Percentiles rank a stretch among this genome's conserved stretches.
phyloP scores from a whole-genome alignment of 2,888 invertebrate species.

The Hirtodrosophila alboralis region DNA sequence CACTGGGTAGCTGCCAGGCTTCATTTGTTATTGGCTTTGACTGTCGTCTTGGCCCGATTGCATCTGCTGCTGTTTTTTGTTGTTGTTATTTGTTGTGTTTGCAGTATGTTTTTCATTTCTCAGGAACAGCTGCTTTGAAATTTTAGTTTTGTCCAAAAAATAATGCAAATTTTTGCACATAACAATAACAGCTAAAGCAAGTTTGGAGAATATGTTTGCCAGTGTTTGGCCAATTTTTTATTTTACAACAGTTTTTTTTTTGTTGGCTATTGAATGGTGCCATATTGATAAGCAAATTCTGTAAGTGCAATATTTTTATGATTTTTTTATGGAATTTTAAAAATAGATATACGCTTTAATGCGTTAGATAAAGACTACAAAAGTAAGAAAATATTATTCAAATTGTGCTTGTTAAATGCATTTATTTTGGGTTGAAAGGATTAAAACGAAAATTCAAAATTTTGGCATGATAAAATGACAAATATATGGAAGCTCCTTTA shows the following conservation, averaged over 20 bases:
- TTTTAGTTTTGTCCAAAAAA: slow-evolving; percentile 60
- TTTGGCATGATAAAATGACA: too few species aligned
- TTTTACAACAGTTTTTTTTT: slow-evolving; percentile 1
- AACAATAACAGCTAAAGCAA: slow-evolving; percentile 33
- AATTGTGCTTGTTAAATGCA: too few species aligned
- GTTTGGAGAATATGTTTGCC: neutral
- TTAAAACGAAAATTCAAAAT: too few species aligned
- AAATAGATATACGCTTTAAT: too few species aligned
- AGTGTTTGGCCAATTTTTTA: slow-evolving; percentile 16
- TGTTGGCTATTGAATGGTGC: slow-evolving; percentile 14
- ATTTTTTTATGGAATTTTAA: too few species aligned
- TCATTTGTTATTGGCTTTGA: slow-evolving; percentile 11
- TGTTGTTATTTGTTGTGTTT: slow-evolving; percentile 4
- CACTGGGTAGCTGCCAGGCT: slow-evolving; percentile 5
- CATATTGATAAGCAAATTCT: slow-evolving; percentile 33
- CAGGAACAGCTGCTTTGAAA: slow-evolving; percentile 63
- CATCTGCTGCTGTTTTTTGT: slow-evolving; percentile 16
- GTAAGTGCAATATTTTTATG: slow-evolving; percentile 1
- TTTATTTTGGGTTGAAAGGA: too few species aligned
- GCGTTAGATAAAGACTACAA: too few species aligned
- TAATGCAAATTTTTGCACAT: slow-evolving; percentile 72
- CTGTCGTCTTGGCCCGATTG: slow-evolving; percentile 16
- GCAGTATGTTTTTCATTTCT: slow-evolving; percentile 26
- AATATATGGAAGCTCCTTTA: too few species aligned
- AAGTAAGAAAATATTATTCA: too few species aligned